Conservation (phyloP, 92 coral and sea anemone genomes). For the Umimayanthus chanpuru region DNA sequence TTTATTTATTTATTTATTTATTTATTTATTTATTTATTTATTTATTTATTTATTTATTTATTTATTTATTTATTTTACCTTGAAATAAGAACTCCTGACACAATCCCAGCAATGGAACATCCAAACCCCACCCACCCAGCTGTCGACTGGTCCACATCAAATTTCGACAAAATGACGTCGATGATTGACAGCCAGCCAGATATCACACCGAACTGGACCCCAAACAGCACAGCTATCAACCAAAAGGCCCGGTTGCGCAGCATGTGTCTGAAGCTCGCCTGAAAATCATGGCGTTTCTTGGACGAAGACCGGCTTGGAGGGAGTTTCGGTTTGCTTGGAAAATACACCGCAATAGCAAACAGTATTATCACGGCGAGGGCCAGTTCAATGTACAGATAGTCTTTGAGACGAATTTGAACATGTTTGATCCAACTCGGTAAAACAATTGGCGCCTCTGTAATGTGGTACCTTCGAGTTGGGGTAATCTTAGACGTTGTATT, state of each 20-base stretch:
- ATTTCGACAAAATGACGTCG: slow-evolving; percentile 32
- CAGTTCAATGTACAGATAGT: slow-evolving; percentile 44
- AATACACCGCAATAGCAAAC: slow-evolving; percentile 56
- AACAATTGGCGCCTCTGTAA: not conserved
- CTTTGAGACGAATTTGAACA: slow-evolving; percentile 20
- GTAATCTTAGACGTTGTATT: not conserved
- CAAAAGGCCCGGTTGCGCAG: slow-evolving; percentile 6
- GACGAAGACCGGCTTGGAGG: slow-evolving; percentile 75
- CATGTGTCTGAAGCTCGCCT: slow-evolving; percentile 5
- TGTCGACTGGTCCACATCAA: slow-evolving; percentile 20
- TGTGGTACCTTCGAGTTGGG: not conserved
- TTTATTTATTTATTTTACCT: not conserved
- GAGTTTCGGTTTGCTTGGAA: slow-evolving; percentile 71
- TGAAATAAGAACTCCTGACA: slow-evolving; percentile 36
- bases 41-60: too few species aligned
- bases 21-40: too few species aligned
- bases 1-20: too few species aligned
- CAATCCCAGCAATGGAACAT: slow-evolving; percentile 31
- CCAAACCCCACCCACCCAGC: slow-evolving; percentile 46
- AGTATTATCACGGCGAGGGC: slow-evolving; percentile 25
- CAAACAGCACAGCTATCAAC: slow-evolving; percentile 26
- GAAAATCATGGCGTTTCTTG: slow-evolving; percentile 25
- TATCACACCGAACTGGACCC: slow-evolving; percentile 26
- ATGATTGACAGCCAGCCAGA: slow-evolving; percentile 37
- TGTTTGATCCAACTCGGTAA: not conserved